phyloP scores from a whole-genome alignment of 2,113 vertebrate genomes.

The Litocranius walleri region DNA sequence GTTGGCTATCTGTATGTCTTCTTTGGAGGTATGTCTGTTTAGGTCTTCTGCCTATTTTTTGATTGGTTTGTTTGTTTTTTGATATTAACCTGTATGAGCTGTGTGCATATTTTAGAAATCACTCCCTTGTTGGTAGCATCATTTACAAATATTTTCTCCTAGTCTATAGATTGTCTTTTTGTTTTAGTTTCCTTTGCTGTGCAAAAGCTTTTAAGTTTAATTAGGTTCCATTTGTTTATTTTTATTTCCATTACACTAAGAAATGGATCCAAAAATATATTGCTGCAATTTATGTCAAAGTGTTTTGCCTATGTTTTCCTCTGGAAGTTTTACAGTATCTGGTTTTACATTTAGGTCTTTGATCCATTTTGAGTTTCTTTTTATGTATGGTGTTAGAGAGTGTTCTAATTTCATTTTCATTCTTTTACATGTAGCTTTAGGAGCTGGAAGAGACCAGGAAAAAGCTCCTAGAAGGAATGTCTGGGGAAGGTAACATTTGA shows the following conservation, averaged over 20 bases:
- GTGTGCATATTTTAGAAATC: neutral
- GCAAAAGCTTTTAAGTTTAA: neutral
- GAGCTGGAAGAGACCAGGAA: neutral
- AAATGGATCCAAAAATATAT: neutral
- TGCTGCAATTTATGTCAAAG: neutral
- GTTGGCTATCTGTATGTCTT: neutral
- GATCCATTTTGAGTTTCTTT: neutral
- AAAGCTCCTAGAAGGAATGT: neutral
- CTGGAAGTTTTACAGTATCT: neutral
- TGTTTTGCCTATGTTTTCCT: neutral
- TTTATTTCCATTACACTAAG: neutral
- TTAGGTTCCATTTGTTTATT: neutral
- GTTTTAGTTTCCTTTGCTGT: neutral
- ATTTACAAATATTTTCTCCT: neutral
- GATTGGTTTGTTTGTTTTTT: neutral
- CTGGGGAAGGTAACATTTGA: neutral
- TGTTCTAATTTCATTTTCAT: neutral
- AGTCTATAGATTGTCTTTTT: neutral
- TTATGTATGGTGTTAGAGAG: neutral
- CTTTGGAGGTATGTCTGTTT: neutral
- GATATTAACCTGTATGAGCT: neutral
- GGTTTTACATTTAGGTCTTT: neutral
- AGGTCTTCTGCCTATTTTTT: neutral
- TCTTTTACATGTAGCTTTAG: neutral
- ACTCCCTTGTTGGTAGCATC: neutral